Evolutionary conservation across 2,888 invertebrate species (phyloP).

Genomic region (Rhyacophila evoluta): DNA sequence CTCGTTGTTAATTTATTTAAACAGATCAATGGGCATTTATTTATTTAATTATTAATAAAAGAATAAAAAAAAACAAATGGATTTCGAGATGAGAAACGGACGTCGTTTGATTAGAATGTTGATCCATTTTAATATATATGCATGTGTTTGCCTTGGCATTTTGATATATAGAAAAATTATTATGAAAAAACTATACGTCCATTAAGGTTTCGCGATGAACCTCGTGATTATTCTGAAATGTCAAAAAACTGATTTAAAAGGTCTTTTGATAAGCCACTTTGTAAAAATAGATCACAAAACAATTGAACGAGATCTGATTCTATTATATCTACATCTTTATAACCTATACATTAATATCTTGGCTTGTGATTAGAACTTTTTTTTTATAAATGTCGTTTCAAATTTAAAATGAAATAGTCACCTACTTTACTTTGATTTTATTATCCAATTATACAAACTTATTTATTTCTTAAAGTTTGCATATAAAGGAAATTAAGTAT

Average conservation of each 20-base stretch:
- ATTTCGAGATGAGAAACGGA: constrained; percentile 1
- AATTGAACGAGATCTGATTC: neutral
- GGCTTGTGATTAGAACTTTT: too few species aligned
- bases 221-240: neutral
- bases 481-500: too few species aligned
- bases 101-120: neutral
- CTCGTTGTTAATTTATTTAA: neutral
- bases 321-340: too few species aligned
- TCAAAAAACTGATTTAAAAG: neutral
- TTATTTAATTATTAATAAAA: neutral
- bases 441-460: too few species aligned
- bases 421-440: too few species aligned
- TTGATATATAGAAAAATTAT: neutral
- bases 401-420: too few species aligned
- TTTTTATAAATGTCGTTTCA: too few species aligned
- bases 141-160: neutral
- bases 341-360: too few species aligned
- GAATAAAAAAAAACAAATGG: neutral
- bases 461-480: too few species aligned
- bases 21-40: neutral
- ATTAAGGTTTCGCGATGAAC: neutral
- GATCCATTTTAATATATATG: neutral
- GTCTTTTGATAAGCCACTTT: neutral
- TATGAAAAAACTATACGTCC: neutral
- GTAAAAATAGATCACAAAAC: neutral